Percentiles rank a stretch among this genome's conserved stretches.
Conservation (phyloP, 2,797 vertebrate species). For the Lutjanus argentimaculatus region DNA sequence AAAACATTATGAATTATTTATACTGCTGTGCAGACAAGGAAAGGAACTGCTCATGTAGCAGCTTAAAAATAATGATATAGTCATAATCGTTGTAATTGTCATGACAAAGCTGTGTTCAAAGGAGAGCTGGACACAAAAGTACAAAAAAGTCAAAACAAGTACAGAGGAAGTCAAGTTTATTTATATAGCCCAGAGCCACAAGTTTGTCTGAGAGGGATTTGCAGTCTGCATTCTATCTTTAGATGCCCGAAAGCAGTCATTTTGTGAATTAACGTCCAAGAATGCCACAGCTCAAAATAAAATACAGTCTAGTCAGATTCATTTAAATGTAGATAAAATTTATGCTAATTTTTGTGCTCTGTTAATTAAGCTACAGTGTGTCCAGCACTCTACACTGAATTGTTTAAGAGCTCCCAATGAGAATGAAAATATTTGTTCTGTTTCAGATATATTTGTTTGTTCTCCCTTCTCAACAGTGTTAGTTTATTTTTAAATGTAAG, state of each 20-base stretch:
- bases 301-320: neutral
- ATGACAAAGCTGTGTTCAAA: slow-evolving; percentile 21
- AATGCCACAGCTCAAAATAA: slow-evolving; percentile 5
- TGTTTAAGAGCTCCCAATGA: neutral
- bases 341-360: neutral
- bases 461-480: neutral
- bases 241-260: neutral
- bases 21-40: neutral
- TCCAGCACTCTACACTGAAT: neutral
- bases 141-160: neutral
- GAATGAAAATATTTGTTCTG: neutral
- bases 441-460: neutral
- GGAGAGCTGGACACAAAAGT: slow-evolving; percentile 3
- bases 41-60: neutral
- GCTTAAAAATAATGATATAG: slow-evolving; percentile 1
- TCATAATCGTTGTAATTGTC: neutral
- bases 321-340: slow-evolving; percentile 3
- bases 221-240: slow-evolving; percentile 7
- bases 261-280: slow-evolving; percentile 14
- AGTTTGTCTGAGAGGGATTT: slow-evolving; percentile 22
- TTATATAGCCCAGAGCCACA: slow-evolving; percentile 16
- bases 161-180: slow-evolving; percentile 3
- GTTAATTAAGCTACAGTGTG: neutral
- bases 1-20: slow-evolving; percentile 14
- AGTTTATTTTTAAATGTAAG: neutral